Percentiles rank a stretch among this genome's conserved stretches.
These are phyloP conservation scores for Limosa lapponica DNA, from an alignment of 2,797 vertebrate species.

Conservation along the genomic window DNA sequence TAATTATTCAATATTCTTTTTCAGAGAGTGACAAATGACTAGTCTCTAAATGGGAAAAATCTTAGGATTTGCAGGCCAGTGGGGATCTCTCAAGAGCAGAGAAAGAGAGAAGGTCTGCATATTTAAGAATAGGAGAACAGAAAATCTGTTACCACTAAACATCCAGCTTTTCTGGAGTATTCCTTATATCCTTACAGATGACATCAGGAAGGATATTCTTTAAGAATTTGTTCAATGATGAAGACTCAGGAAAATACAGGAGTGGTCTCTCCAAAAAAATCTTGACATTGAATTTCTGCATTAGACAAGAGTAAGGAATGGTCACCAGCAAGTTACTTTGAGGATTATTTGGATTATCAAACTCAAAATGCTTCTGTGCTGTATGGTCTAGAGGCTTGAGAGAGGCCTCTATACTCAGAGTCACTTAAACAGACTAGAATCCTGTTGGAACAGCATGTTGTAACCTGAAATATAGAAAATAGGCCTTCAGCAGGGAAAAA, in stretches of 20 bases:
- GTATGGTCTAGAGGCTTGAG: neutral
- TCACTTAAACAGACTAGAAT: neutral
- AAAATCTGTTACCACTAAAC: neutral
- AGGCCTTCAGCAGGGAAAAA: neutral
- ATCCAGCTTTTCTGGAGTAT: neutral
- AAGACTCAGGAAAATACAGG: neutral
- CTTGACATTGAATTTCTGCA: neutral
- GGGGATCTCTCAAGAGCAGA: neutral
- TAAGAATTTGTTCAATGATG: neutral
- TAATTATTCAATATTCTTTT: neutral
- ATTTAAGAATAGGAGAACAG: neutral
- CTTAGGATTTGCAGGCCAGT: neutral
- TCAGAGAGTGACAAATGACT: neutral
- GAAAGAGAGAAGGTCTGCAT: neutral
- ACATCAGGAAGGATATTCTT: neutral
- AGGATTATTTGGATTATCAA: neutral
- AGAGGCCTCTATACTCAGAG: neutral
- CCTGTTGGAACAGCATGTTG: neutral
- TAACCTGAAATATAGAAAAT: neutral
- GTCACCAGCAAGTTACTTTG: neutral
- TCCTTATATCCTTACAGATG: neutral
- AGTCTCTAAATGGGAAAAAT: neutral
- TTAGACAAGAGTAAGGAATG: neutral
- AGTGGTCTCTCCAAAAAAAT: neutral
- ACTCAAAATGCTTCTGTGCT: neutral